Evolutionary conservation across 2,888 invertebrate genomes (phyloP), one percentile per base, ranked within the genome.

Genomic region (Cheilosia pagana): DNA sequence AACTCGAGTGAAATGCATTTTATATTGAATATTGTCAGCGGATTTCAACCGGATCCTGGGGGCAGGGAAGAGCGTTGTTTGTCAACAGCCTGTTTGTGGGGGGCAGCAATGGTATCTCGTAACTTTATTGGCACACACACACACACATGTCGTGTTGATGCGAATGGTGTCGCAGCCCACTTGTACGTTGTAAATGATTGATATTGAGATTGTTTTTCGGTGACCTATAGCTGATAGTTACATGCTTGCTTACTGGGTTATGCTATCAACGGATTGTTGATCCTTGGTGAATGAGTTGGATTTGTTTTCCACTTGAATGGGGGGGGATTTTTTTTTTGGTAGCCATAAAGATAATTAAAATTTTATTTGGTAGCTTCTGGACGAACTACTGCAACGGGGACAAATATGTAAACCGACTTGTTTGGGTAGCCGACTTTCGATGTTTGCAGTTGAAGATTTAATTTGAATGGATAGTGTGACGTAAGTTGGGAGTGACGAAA

Each of bases 161-260:
- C 19, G 41, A 52, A 39, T 68, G 52, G 50, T 6, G 21, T 21
- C 23, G 12, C 2, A 50, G 31, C 23, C 25, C 23, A 28, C 23
- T 45, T 45, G 48, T 35, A 60, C 28, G 39, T 16, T 72, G 55
- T 78, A 62, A 82, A 82, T 82, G 82, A 78, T 82, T 82, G 78
- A 82, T 82, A 72, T 78, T 53, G 71, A 62, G 48, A 78, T 82
- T 53, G 72, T 72, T 72, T 67, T 67, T 48, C 55, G 55, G 21
- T 72, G 78, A 82, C 77, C 78, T 62, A 82, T 45, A 72, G 45
- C 67, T 41, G 65, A 25, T 25, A 57, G 53, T 41, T 39, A 41
- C 28, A n/a, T n/a, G n/a, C n/a, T n/a, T 31, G n/a, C 28, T 28
- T 8, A 28, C 28, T 28, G 28, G 21, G 16, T 41, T 53, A 52